These are phyloP conservation scores for Nanorana parkeri DNA, from an alignment of 2,113 vertebrate genomes.

Conservation along the genomic window DNA sequence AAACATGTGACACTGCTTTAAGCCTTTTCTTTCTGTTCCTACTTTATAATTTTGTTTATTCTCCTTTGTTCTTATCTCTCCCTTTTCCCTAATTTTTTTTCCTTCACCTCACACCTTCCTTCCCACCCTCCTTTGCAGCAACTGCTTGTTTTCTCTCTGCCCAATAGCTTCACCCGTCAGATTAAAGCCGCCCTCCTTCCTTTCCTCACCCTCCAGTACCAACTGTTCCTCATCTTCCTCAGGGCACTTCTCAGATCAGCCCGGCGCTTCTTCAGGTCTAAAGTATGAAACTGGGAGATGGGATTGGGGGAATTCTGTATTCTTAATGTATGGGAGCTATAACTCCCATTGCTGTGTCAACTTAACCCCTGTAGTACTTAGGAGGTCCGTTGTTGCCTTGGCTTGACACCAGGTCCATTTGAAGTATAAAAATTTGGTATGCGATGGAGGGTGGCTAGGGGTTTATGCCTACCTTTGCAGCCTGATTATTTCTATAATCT, in stretches of 20 bases:
- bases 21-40: constrained; percentile 41
- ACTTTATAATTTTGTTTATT: constrained; percentile 59
- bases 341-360: neutral
- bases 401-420: no score
- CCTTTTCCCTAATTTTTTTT: constrained; percentile 41
- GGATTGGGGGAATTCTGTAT: neutral
- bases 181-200: constrained; percentile 80
- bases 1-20: constrained; percentile 34
- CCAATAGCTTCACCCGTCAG: constrained; percentile 85
- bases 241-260: constrained; percentile 68
- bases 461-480: no score
- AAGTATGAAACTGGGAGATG: constrained; percentile 68
- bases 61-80: constrained; percentile 58
- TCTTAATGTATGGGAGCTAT: neutral
- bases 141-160: constrained; percentile 85
- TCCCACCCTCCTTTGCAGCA: constrained; percentile 71
- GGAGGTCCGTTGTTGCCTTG: no score
- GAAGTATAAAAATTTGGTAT: no score
- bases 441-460: no score
- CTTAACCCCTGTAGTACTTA: no score
- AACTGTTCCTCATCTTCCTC: constrained; percentile 75
- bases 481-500: no score
- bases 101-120: constrained; percentile 52
- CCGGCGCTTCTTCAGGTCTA: constrained; percentile 66
- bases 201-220: constrained; percentile 76